Conservation (phyloP, 1,140 invertebrate genomes). For the Acromyrmex heyeri region DNA sequence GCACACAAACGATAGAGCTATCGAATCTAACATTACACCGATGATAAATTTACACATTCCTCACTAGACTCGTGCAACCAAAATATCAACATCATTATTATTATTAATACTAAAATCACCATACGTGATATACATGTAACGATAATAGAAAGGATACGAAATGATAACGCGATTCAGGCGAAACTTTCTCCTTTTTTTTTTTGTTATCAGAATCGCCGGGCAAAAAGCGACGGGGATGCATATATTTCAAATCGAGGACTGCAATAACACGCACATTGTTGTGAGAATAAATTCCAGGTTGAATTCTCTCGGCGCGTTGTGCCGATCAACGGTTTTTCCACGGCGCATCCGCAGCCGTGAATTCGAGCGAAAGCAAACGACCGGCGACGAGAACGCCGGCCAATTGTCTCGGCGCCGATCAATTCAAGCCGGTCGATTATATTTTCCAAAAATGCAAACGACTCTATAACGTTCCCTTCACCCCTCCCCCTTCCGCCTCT, state of each 20-base stretch:
- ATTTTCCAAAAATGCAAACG: constrained; percentile 65
- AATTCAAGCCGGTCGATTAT: constrained; percentile 67
- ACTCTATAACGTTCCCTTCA: constrained; percentile 41
- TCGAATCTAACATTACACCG: neutral
- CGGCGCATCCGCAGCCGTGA: constrained; percentile 40
- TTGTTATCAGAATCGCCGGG: neutral
- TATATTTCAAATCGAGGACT: constrained; percentile 54
- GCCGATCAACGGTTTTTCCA: constrained; percentile 68
- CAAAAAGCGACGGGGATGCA: constrained; percentile 6
- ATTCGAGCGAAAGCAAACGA: constrained; percentile 56
- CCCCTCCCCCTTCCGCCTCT: neutral
- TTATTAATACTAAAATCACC: neutral
- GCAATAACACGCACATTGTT: constrained; percentile 70
- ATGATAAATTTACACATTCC: neutral
- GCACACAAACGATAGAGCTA: neutral
- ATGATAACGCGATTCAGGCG: neutral
- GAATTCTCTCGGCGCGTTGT: constrained; percentile 51
- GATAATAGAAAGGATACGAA: neutral
- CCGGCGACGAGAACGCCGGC: constrained; percentile 36
- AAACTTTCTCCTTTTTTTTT: neutral
- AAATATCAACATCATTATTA: constrained; percentile 11
- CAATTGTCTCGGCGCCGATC: constrained; percentile 56
- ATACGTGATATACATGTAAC: too few relatives aligned
- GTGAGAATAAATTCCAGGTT: constrained; percentile 67
- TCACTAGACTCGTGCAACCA: neutral